Conservation (phyloP, 1,140 invertebrate species). For the Parasteatoda tepidariorum region DNA sequence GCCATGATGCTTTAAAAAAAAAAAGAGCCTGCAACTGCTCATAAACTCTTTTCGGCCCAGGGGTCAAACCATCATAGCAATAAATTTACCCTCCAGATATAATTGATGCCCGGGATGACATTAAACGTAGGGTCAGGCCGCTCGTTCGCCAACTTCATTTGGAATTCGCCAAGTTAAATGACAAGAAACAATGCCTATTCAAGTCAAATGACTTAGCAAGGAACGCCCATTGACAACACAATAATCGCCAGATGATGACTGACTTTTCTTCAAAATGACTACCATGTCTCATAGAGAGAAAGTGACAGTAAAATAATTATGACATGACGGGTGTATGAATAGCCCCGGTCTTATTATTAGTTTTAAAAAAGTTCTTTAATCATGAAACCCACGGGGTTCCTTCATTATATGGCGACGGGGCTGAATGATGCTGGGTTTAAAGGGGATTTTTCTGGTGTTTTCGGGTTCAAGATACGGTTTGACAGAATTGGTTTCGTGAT, state of each 20-base stretch:
- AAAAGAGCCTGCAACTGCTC: background rate
- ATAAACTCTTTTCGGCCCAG: background rate
- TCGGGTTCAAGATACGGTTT: no score
- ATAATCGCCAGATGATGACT: slow-evolving; percentile 12
- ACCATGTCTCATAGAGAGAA: background rate
- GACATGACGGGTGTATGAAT: slow-evolving; percentile 44
- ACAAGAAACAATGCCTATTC: background rate
- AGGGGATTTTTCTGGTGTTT: background rate
- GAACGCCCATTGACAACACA: slow-evolving; percentile 10
- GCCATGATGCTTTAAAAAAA: background rate
- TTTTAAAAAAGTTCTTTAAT: slow-evolving; percentile 35
- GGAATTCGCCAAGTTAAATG: background rate
- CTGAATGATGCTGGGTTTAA: background rate
- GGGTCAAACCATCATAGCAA: background rate
- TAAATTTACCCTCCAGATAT: background rate
- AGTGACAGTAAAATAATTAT: slow-evolving; percentile 44
- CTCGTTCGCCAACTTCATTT: background rate
- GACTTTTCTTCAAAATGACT: background rate
- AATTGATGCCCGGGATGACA: background rate
- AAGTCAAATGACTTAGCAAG: background rate
- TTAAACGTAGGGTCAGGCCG: background rate
- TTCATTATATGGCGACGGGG: background rate
- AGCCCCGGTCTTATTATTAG: slow-evolving; percentile 15
- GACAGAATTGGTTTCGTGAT: no score
- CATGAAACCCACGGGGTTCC: slow-evolving; percentile 26